Conservation (phyloP, 1,140 invertebrate species). For the Drosophila aff. region DNA sequence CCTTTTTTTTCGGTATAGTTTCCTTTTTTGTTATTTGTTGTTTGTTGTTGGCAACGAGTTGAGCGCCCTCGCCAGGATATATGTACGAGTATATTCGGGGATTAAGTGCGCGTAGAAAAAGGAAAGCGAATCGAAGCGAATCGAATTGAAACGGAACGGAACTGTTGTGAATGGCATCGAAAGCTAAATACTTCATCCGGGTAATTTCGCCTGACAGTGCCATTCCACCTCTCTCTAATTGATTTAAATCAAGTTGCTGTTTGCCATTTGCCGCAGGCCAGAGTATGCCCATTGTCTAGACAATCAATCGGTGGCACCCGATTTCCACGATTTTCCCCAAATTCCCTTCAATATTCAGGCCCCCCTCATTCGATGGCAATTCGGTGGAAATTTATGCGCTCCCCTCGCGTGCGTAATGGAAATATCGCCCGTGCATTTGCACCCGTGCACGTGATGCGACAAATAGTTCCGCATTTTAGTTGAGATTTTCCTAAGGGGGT, state of each 20-base stretch:
- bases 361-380: constrained; percentile 31
- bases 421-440: constrained; percentile 72
- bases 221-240: constrained; percentile 69
- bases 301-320: constrained; percentile 64
- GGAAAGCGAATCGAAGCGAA: constrained; percentile 31
- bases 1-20: constrained; percentile 53
- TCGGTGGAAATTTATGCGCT: constrained; percentile 68
- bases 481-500: constrained; percentile 22
- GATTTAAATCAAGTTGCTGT: constrained; percentile 81
- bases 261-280: constrained; percentile 50
- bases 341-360: constrained; percentile 6
- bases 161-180: constrained; percentile 35
- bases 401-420: constrained; percentile 71
- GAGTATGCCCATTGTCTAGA: constrained; percentile 64
- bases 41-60: constrained; percentile 84
- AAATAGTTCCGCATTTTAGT: constrained; percentile 78
- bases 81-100: not conserved
- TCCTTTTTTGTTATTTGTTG: constrained; percentile 57
- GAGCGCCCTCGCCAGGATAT: constrained; percentile 52
- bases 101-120: constrained; percentile 35
- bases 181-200: constrained; percentile 74
- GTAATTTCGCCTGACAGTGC: constrained; percentile 77
- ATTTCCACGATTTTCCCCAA: constrained; percentile 8
- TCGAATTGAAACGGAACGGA: constrained; percentile 7
- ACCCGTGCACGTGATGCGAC: constrained; percentile 77